Conservation (phyloP, 2,797 vertebrate species). For the Thunnus albacares region DNA sequence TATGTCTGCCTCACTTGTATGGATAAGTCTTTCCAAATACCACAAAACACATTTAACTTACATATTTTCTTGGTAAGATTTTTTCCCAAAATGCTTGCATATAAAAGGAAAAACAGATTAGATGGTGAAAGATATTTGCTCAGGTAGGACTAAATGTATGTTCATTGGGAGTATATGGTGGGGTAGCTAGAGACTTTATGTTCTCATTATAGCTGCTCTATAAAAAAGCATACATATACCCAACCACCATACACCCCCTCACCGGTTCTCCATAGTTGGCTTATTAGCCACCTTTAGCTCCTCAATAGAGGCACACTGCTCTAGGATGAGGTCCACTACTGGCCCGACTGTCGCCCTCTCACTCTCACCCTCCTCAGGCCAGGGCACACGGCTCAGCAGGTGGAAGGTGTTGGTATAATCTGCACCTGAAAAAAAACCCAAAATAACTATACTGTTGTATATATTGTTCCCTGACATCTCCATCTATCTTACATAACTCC, state of each 20-base stretch:
- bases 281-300: slow-evolving; percentile 89
- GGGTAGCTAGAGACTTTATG: neutral
- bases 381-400: slow-evolving; percentile 84
- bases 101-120: slow-evolving; percentile 36
- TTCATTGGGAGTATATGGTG: slow-evolving; percentile 54
- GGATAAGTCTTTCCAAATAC: neutral
- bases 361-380: slow-evolving; percentile 63
- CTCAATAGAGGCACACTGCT: slow-evolving; percentile 90
- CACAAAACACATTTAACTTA: slow-evolving; percentile 46
- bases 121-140: neutral
- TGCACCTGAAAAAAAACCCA: slow-evolving; percentile 77
- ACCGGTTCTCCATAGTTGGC: slow-evolving; percentile 91
- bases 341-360: slow-evolving; percentile 36
- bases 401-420: slow-evolving; percentile 93
- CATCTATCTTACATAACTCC: neutral
- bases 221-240: slow-evolving; percentile 10
- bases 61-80: slow-evolving; percentile 70
- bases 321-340: slow-evolving; percentile 81
- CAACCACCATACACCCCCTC: slow-evolving; percentile 67
- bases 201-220: slow-evolving; percentile 1
- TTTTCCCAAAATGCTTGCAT: slow-evolving; percentile 64
- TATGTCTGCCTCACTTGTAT: neutral
- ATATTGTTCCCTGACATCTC: neutral
- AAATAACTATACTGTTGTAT: neutral
- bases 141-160: neutral